These are phyloP conservation scores for Ridgeia piscesae DNA, from an alignment of 1,140 invertebrate species.

Conservation along the genomic window DNA sequence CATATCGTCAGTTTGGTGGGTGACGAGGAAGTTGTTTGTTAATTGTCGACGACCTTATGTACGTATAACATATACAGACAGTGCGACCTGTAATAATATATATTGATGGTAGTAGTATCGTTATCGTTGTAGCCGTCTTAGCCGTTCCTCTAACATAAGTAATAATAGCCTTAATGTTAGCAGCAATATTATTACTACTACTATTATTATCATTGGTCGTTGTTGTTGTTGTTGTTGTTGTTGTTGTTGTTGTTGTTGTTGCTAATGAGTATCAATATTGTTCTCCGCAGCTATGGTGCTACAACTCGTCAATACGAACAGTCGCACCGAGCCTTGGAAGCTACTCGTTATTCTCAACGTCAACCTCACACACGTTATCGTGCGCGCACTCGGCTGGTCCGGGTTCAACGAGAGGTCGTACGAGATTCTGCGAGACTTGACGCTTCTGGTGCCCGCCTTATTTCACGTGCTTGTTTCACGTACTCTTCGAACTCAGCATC, in stretches of 20 bases:
- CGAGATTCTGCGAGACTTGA: conserved; percentile 69
- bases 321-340: conserved; percentile 65
- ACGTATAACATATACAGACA: no score
- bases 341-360: conserved; percentile 68
- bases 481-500: conserved; percentile 57
- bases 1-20: no score
- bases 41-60: no score
- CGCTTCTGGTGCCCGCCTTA: conserved; percentile 75
- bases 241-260: background rate
- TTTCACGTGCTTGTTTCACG: conserved; percentile 69
- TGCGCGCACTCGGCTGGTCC: conserved; percentile 76
- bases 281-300: conserved; percentile 67
- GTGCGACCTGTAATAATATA: no score
- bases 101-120: no score
- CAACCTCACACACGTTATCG: conserved; percentile 71
- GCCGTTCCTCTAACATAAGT: no score
- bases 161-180: no score
- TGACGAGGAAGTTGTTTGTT: no score
- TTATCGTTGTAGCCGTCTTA: no score
- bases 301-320: conserved; percentile 60
- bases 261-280: conserved; percentile 40
- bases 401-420: conserved; percentile 70
- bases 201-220: no score
- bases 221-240: no score
- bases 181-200: background rate